phyloP scores from a whole-genome alignment of 2,113 vertebrate genomes.

The Emydocephalus ijimae region DNA sequence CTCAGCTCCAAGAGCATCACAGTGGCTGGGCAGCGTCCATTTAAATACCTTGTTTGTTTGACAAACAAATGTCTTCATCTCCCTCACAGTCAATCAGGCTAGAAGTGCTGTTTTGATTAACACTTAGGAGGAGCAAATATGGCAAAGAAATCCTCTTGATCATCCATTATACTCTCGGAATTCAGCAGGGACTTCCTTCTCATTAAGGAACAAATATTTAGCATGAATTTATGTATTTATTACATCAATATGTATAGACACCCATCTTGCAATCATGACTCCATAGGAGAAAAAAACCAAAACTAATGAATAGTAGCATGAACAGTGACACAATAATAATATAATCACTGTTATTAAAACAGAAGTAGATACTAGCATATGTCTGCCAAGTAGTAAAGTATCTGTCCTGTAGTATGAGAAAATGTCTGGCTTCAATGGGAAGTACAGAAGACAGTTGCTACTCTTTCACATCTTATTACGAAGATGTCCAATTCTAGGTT shows the following conservation, averaged over 20 bases:
- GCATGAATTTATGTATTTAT: not conserved
- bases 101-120: slow-evolving; percentile 1
- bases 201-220: not conserved
- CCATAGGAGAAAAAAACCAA: not conserved
- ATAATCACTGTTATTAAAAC: not conserved
- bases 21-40: not conserved
- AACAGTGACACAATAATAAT: not conserved
- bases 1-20: not conserved
- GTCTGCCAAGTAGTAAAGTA: not conserved
- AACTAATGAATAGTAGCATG: not conserved
- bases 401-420: not conserved
- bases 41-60: not conserved
- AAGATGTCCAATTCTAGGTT: not conserved
- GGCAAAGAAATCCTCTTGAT: not conserved
- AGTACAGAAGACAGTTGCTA: not conserved
- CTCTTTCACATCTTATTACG: not conserved
- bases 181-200: not conserved
- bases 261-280: not conserved
- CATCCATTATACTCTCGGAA: not conserved
- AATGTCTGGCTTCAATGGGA: not conserved
- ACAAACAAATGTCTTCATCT: not conserved
- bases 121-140: not conserved
- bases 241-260: not conserved
- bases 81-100: not conserved
- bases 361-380: not conserved